A percentile compares a stretch with the other conserved stretches of the same genome.
phyloP scores from a whole-genome alignment of 1,140 invertebrate genomes.

The Acromyrmex echinatior region DNA sequence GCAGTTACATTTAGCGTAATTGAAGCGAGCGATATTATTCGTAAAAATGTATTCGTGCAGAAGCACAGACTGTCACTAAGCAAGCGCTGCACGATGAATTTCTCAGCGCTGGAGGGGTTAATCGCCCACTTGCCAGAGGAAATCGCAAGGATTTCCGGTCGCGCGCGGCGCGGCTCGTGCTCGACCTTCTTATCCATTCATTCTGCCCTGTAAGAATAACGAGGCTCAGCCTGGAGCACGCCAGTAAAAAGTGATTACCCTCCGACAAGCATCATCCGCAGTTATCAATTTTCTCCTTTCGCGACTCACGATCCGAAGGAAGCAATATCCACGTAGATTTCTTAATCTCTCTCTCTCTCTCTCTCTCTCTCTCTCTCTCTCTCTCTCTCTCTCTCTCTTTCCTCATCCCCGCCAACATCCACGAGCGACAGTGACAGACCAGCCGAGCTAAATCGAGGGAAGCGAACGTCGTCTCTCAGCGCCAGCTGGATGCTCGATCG shows the following conservation, averaged over 20 bases:
- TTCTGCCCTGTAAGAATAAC: constrained; percentile 50
- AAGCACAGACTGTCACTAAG: neutral
- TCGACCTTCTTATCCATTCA: constrained; percentile 57
- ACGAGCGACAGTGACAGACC: constrained; percentile 48
- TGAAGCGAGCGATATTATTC: neutral
- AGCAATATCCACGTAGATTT: constrained; percentile 60
- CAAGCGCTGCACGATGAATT: constrained; percentile 8
- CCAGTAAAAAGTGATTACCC: constrained; percentile 61
- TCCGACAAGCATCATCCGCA: constrained; percentile 60
- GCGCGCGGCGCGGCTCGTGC: constrained; percentile 21
- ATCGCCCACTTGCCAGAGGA: constrained; percentile 31
- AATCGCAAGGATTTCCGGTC: constrained; percentile 41
- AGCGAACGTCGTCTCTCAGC: constrained; percentile 1
- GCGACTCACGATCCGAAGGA: constrained; percentile 12
- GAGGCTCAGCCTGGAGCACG: constrained; percentile 51
- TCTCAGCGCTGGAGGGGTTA: constrained; percentile 38
- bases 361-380: neutral
- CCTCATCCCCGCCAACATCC: neutral
- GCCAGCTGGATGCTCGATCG: constrained; percentile 56
- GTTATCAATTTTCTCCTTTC: constrained; percentile 52
- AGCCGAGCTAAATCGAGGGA: constrained; percentile 34
- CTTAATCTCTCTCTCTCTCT: constrained; percentile 32
- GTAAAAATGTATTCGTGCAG: constrained; percentile 13
- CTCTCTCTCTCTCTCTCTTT: neutral
- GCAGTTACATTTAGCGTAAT: constrained; percentile 3